Percentiles rank a stretch among this genome's conserved stretches.
Conservation (phyloP, 2,113 vertebrate species). For the Scopus umbretta region DNA sequence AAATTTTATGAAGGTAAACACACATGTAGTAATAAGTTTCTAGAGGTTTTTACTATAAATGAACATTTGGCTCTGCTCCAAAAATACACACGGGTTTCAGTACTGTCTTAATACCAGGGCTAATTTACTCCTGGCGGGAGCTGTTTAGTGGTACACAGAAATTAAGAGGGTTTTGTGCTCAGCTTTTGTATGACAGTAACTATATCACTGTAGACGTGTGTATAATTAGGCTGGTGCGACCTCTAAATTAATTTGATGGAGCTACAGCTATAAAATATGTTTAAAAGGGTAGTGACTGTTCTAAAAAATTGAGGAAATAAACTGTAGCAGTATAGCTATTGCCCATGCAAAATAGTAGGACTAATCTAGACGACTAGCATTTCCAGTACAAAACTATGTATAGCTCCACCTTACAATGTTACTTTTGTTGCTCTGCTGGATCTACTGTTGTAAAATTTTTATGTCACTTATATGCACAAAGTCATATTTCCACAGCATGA, state of each 20-base stretch:
- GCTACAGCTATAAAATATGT: neutral
- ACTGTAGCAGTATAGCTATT: neutral
- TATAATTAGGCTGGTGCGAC: neutral
- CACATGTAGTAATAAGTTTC: neutral
- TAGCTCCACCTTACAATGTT: neutral
- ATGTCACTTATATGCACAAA: neutral
- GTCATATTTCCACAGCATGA: neutral
- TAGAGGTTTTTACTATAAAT: neutral
- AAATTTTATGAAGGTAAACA: neutral
- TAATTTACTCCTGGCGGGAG: neutral
- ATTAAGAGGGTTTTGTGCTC: neutral
- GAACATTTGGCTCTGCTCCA: neutral
- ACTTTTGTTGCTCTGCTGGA: neutral
- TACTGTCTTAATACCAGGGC: neutral
- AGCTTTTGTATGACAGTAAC: neutral
- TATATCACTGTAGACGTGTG: neutral
- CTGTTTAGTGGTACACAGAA: neutral
- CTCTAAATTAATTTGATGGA: neutral
- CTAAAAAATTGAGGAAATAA: neutral
- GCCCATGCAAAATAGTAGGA: neutral
- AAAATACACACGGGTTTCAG: neutral
- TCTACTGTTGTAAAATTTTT: neutral
- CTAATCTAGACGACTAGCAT: neutral
- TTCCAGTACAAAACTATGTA: neutral
- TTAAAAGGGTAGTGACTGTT: neutral